A percentile compares a stretch with the other conserved stretches of the same genome.
phyloP scores from a whole-genome alignment of 2,888 invertebrate genomes.

The Drosophila flavopinicola region DNA sequence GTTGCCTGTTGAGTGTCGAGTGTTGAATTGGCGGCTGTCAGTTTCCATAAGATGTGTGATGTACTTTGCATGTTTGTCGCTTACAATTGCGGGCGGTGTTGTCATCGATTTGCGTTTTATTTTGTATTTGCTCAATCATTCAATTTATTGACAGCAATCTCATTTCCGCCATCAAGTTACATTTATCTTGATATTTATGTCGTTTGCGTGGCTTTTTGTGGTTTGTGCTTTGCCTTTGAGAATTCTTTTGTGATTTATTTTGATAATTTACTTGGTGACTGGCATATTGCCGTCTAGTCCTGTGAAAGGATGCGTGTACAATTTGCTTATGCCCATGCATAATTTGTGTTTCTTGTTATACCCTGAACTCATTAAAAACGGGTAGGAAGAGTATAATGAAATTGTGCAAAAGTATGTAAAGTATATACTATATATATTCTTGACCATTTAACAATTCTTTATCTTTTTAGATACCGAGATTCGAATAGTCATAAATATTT shows the following conservation, averaged over 20 bases:
- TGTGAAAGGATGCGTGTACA: slow-evolving; percentile 3
- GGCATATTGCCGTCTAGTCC: background rate
- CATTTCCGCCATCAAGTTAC: slow-evolving; percentile 22
- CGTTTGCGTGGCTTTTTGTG: slow-evolving; percentile 5
- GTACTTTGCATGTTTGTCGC: slow-evolving; percentile 15
- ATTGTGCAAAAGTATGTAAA: no score
- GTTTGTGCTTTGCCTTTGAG: slow-evolving; percentile 1
- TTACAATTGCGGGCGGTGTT: slow-evolving; percentile 9
- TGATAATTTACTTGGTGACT: background rate
- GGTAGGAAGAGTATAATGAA: no score
- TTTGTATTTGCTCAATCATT: slow-evolving; percentile 29
- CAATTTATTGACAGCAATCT: slow-evolving; percentile 36
- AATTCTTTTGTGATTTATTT: slow-evolving; percentile 8
- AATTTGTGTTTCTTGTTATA: slow-evolving; percentile 23
- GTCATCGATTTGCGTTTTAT: slow-evolving; percentile 19
- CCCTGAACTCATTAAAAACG: no score
- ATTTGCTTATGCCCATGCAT: slow-evolving; percentile 31
- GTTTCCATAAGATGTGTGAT: slow-evolving; percentile 19
- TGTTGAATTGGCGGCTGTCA: slow-evolving; percentile 25
- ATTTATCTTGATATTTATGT: slow-evolving; percentile 9
- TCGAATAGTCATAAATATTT: no score
- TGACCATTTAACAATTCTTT: no score
- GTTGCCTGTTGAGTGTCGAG: background rate
- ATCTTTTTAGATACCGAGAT: no score
- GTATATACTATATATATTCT: no score